Percentiles rank a stretch among this genome's conserved stretches.
These are phyloP conservation scores for Epinotia demarniana DNA, from an alignment of 2,888 invertebrate genomes.

Conservation along the genomic window DNA sequence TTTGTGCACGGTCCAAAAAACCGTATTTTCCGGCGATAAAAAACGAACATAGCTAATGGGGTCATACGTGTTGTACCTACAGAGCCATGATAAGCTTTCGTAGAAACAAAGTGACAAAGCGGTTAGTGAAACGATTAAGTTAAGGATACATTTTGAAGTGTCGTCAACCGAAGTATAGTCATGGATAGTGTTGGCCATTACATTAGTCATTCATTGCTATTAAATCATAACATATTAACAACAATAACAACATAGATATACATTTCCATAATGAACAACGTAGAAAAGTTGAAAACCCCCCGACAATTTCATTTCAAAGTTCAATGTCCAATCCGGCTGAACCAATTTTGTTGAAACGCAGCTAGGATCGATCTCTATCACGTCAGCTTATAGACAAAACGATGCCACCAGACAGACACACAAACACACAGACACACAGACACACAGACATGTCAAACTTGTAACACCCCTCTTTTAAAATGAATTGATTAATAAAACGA, in stretches of 20 bases:
- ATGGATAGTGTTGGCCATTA: neutral
- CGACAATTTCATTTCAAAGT: too few relatives aligned
- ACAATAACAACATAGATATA: neutral
- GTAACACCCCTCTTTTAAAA: too few relatives aligned
- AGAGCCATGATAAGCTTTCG: conserved; percentile 44
- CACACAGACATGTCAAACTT: too few relatives aligned
- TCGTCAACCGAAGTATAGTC: conserved; percentile 5
- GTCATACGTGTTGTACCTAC: conserved; percentile 44
- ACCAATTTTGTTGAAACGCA: too few relatives aligned
- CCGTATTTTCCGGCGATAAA: conserved; percentile 44
- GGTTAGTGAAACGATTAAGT: conserved; percentile 43
- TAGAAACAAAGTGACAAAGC: conserved; percentile 46
- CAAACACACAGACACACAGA: too few relatives aligned
- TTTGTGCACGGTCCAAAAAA: conserved; percentile 43
- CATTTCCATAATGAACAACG: too few relatives aligned
- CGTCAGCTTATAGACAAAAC: too few relatives aligned
- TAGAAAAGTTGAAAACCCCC: too few relatives aligned
- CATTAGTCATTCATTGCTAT: neutral
- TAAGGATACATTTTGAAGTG: conserved; percentile 34
- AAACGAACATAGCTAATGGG: conserved; percentile 45
- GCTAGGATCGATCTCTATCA: too few relatives aligned
- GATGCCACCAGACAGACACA: too few relatives aligned
- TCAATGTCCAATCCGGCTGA: too few relatives aligned
- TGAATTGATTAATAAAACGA: too few relatives aligned
- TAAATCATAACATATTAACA: neutral